Base-by-base conservation (phyloP, 2,888 invertebrate species). In the Drosophila neonasuta region DNA sequence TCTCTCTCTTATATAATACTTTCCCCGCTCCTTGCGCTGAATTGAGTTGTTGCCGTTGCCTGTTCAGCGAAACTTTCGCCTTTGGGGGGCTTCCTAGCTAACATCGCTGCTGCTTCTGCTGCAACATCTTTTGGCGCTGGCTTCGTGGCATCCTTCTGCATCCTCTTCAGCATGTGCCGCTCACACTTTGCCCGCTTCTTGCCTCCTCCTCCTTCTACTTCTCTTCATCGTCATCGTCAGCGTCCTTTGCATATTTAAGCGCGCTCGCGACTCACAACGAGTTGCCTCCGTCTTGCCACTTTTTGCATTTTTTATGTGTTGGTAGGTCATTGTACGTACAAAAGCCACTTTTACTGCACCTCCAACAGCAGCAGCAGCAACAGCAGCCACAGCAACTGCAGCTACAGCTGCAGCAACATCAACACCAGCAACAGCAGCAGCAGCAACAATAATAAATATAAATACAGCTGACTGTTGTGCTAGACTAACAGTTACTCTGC, bases 281-380 rank as follows among this genome's bases (percentile, higher is more conserved):
- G 78, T 66, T 54, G 58, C 65, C 69, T 51, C 15, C 50, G 57
- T 62, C 60, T 74, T 74, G 70, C 85, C 71, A 79, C 79, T 81
- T 82, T 79, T 85, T 88, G 80, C 87, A 79, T 80, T 78, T 86
- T 88, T 88, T 80, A 88, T 88, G 88, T 91, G 89, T 91, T 90
- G 90, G 86, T 91, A 90, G 90, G 90, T 90, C 90, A 90, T 90
- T 90, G 90, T 88, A 90, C 90, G 91, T 86, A 88, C 84, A 87
- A 90, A 88, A 90, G 90, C 86, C 87, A 88, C 90, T 90, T 88
- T 84, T 86, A 78, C 85, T 85, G 76, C 64, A 74, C 68, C 69
- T 75, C 52, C 79, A 77, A 63, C 71, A 72, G 58, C 65, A 62
- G 45, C 68, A 61, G 36, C 45, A 60, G 15, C n/a, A n/a, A 45